Conservation (phyloP, 2,113 vertebrate species). For the Planiliza haematocheilus region DNA sequence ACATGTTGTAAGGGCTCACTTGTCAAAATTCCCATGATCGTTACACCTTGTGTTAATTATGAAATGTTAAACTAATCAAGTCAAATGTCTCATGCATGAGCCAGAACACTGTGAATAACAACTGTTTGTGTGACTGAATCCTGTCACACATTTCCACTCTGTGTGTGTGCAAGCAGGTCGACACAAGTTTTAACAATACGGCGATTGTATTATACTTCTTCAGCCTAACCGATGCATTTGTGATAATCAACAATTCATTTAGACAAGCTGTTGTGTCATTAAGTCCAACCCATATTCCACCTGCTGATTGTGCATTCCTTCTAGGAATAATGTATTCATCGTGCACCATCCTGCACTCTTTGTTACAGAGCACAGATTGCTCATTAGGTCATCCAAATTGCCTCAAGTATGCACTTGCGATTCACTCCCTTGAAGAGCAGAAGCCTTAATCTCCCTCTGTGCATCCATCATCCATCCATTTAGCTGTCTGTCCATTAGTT, state of each 20-base stretch:
- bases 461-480: slow-evolving; percentile 17
- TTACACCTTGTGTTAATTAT: neutral
- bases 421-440: neutral
- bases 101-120: too few species aligned
- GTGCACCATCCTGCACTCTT: neutral
- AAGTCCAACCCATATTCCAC: neutral
- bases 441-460: slow-evolving; percentile 17
- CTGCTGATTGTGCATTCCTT: slow-evolving; percentile 27
- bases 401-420: neutral
- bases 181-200: neutral
- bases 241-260: slow-evolving; percentile 6
- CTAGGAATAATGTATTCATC: neutral
- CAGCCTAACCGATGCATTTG: too few species aligned
- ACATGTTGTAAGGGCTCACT: neutral
- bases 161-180: too few species aligned
- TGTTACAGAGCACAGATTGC: slow-evolving; percentile 19
- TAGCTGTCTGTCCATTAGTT: slow-evolving; percentile 1
- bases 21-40: neutral
- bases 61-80: neutral
- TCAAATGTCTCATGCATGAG: too few species aligned
- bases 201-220: too few species aligned
- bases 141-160: too few species aligned
- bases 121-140: too few species aligned
- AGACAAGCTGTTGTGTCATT: neutral
- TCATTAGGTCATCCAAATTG: slow-evolving; percentile 25